Conservation (phyloP, 2,888 invertebrate genomes). For the Charanyca ferruginea region DNA sequence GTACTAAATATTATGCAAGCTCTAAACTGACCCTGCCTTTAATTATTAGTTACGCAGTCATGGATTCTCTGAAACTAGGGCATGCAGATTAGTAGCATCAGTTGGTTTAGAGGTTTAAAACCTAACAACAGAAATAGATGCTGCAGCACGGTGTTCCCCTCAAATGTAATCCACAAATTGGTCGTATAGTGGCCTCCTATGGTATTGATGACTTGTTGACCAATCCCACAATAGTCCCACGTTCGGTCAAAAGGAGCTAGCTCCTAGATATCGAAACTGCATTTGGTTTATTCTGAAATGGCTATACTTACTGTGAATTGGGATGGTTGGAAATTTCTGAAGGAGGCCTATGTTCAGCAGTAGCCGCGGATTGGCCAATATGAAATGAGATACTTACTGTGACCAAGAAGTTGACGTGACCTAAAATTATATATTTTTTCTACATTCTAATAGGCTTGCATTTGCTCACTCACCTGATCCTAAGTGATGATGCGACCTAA, state of each 20-base stretch:
- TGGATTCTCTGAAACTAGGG: not conserved
- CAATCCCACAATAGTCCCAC: not conserved
- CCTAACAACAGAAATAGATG: not conserved
- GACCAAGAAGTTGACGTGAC: no score
- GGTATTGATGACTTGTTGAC: not conserved
- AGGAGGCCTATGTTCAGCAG: no score
- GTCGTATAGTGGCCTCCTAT: not conserved
- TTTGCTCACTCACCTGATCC: no score
- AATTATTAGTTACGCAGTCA: not conserved
- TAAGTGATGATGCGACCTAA: no score
- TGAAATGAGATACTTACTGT: no score
- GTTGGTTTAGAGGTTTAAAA: not conserved
- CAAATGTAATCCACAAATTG: slow-evolving; percentile 3
- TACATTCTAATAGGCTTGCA: no score
- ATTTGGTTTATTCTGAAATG: no score
- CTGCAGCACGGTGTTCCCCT: not conserved
- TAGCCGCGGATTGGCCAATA: no score
- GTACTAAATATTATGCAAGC: not conserved
- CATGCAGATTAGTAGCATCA: not conserved
- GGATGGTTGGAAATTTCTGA: no score
- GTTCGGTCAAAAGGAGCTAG: not conserved
- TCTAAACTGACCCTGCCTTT: not conserved
- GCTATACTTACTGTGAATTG: no score
- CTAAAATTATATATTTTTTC: no score
- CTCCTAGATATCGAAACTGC: not conserved